Conservation (phyloP, 2,113 vertebrate genomes). For the Mus musculus region GRCm39 chr7:124306001-124306500, state of each 20-base stretch:
- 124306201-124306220: neutral
- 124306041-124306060: neutral
- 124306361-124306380: neutral
- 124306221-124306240: neutral
- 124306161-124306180: neutral
- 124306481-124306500: too few relatives aligned
- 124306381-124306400: too few relatives aligned
- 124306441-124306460: too few relatives aligned
- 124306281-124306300: too few relatives aligned
- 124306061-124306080: neutral
- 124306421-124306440: too few relatives aligned
- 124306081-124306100: rapidly evolving
- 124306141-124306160: rapidly evolving
- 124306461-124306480: too few relatives aligned
- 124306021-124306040: neutral
- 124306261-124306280: neutral
- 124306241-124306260: neutral
- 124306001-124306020: neutral
- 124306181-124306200: rapidly evolving
- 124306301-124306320: neutral
- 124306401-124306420: too few relatives aligned
- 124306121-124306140: neutral
- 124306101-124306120: neutral
- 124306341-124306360: rapidly evolving
- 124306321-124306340: neutral